Evolutionary conservation across 2,113 vertebrate species (phyloP).

Genomic region (Myrmophylax atrothorax): DNA sequence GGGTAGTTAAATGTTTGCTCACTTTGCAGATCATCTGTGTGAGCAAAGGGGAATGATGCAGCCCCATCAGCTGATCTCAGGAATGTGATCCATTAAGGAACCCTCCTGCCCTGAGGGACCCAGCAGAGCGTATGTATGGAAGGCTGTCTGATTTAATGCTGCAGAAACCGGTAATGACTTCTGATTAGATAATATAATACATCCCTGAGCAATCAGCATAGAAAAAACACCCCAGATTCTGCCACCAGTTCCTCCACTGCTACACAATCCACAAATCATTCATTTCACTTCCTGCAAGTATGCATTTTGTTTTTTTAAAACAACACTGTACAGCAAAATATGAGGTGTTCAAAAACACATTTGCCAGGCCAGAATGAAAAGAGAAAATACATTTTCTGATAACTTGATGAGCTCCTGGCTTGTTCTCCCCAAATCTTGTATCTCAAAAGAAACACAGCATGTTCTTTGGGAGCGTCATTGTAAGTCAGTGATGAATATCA

Average conservation of each 20-base stretch:
- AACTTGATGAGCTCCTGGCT: neutral
- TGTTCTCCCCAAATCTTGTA: neutral
- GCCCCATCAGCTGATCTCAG: neutral
- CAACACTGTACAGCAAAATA: neutral
- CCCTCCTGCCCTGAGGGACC: conserved; percentile 1
- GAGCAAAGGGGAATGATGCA: neutral
- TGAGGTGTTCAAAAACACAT: neutral
- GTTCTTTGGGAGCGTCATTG: neutral
- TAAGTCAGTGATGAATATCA: neutral
- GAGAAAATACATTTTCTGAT: neutral
- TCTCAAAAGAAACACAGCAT: neutral
- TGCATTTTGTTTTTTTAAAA: neutral
- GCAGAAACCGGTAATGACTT: conserved; percentile 33
- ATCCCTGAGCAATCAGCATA: conserved; percentile 9
- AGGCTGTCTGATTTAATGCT: conserved; percentile 12
- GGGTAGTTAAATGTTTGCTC: neutral
- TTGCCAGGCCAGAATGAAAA: neutral
- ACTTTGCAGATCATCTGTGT: neutral
- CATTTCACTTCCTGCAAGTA: neutral
- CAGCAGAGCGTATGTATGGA: neutral
- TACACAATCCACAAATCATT: neutral
- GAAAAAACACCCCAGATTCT: conserved; percentile 12
- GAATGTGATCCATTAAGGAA: neutral
- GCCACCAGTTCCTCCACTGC: neutral
- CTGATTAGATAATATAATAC: conserved; percentile 26